Conservation (phyloP, 2,797 vertebrate genomes). For the Catharus ustulatus region DNA sequence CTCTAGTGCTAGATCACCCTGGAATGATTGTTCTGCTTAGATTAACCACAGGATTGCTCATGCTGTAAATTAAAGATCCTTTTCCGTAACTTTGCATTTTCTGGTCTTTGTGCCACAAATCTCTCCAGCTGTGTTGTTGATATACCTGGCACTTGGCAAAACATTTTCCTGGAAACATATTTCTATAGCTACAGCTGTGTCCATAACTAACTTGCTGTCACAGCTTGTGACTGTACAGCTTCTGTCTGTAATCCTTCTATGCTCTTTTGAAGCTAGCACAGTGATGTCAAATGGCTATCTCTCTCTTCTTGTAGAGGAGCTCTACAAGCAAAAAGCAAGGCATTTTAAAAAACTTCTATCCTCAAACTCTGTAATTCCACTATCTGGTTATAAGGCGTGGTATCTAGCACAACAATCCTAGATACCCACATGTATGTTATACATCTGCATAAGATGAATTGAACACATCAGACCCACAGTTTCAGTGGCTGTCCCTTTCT, state of each 20-base stretch:
- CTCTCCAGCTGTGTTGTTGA: neutral
- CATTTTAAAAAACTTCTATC: neutral
- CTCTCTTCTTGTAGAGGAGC: neutral
- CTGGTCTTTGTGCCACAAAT: constrained; percentile 16
- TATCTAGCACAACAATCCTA: neutral
- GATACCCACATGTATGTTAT: neutral
- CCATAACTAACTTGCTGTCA: constrained; percentile 21
- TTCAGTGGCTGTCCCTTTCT: neutral
- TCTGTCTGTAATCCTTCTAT: neutral
- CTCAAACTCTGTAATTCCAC: neutral
- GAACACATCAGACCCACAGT: neutral
- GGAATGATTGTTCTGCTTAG: constrained; percentile 31
- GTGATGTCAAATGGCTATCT: neutral
- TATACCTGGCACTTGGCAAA: constrained; percentile 25
- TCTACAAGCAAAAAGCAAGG: neutral
- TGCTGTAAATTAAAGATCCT: constrained; percentile 62
- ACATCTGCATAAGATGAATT: neutral
- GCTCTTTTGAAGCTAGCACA: neutral
- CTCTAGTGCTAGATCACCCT: constrained; percentile 25
- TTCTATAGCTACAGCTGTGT: neutral
- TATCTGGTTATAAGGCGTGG: neutral
- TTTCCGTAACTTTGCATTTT: constrained; percentile 29
- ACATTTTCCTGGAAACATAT: constrained; percentile 18
- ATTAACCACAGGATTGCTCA: constrained; percentile 44
- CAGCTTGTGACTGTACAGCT: neutral